These are phyloP conservation scores for Ptychoptera contaminata DNA, from an alignment of 2,888 invertebrate genomes.

Conservation along the genomic window DNA sequence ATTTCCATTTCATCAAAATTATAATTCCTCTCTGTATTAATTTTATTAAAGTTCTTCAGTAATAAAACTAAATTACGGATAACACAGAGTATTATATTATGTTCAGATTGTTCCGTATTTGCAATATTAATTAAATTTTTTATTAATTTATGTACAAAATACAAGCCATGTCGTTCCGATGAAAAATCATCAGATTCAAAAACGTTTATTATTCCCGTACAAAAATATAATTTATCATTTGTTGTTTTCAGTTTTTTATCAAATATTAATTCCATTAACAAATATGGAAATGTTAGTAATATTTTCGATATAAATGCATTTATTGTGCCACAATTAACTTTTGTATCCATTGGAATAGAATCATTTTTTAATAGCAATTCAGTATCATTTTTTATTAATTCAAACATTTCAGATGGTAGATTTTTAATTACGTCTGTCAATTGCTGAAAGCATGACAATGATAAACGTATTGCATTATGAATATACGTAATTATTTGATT, in stretches of 20 bases:
- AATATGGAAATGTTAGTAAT: constrained; percentile 12
- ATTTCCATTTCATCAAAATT: no score
- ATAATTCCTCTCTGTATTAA: not conserved
- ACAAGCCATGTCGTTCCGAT: constrained; percentile 4
- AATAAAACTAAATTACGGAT: not conserved
- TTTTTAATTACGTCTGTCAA: constrained; percentile 12
- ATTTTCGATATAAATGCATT: constrained; percentile 34
- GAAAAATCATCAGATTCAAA: constrained; percentile 17
- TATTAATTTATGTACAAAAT: constrained; percentile 16
- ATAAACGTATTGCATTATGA: constrained; percentile 30
- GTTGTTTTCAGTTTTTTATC: constrained; percentile 11
- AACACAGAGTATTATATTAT: constrained; percentile 20
- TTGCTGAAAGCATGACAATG: constrained; percentile 28
- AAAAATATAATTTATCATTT: constrained; percentile 17
- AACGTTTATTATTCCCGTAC: constrained; percentile 22
- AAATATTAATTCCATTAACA: constrained; percentile 7
- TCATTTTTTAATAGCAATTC: constrained; percentile 19
- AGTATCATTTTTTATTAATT: not conserved
- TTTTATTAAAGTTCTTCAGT: not conserved
- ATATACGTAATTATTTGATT: constrained; percentile 25
- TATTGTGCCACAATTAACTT: constrained; percentile 43
- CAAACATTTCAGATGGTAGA: not conserved
- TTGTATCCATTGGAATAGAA: constrained; percentile 47
- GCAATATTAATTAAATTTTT: constrained; percentile 14
- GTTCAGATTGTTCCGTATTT: constrained; percentile 15